Evolutionary conservation across 2,888 invertebrate species (phyloP), one percentile per base, ranked within the genome.

Genomic region (Plusia festucae): DNA sequence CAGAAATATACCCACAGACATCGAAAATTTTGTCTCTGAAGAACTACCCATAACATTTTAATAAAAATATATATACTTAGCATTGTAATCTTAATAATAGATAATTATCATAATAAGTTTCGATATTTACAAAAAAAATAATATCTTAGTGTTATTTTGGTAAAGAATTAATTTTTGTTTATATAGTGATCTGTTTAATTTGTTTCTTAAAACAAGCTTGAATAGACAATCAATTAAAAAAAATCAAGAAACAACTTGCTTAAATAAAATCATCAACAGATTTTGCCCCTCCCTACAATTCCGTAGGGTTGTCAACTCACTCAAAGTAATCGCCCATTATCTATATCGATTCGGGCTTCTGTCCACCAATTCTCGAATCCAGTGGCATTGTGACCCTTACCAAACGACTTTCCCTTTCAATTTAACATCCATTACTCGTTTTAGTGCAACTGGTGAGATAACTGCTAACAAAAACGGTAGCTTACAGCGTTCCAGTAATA

Each of bases 241-340:
- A 0, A n/a, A 13, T 22, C 0, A 7, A 16, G 5, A 32, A 46
- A 24, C n/a, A 55, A 0, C 46, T 0, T 9, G 9, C 9, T 9
- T 9, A 30, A 30, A 30, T 9, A 11, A 40, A 55, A 58, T 54
- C 40, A 32, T 63, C 58, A 30, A 49, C 16, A 46, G 8, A 27
- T 11, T 11, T 30, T 53, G 57, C 68, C 32, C 85, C 75, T 64
- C 87, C 44, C 86, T 88, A 83, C 66, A 68, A 79, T 85, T 83
- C 85, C 86, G 78, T 84, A 87, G 88, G 87, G 86, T 87, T 90
- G 90, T 89, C 91, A 88, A 87, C 85, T 88, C 83, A 81, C 84
- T 84, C 81, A 89, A 89, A 91, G 89, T 91, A 91, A 91, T 91
- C 90, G 88, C 66, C 89, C 87, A 90, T 90, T 91, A 90, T 90